Conservation (phyloP, 2,797 vertebrate genomes). For the Synaphobranchus kaupii region DNA sequence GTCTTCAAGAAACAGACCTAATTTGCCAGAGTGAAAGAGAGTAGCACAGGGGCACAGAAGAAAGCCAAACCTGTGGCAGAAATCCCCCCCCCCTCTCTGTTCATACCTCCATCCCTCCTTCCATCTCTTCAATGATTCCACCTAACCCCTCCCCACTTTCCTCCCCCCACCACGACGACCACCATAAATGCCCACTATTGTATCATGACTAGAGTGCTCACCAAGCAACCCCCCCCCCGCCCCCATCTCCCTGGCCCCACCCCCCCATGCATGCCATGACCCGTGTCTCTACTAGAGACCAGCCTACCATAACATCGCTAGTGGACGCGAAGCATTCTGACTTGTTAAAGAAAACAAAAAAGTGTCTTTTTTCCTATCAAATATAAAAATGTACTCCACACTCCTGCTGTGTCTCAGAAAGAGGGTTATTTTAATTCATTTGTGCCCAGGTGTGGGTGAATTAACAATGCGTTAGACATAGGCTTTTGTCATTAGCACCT, state of each 20-base stretch:
- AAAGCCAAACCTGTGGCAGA: not conserved
- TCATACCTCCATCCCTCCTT: constrained; percentile 1
- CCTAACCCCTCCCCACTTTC: constrained; percentile 9
- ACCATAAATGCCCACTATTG: not conserved
- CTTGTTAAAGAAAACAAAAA: not conserved
- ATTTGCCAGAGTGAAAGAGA: not conserved
- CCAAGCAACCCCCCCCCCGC: not conserved
- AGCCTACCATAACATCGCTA: not conserved
- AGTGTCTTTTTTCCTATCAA: not conserved
- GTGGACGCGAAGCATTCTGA: not conserved
- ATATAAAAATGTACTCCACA: not conserved
- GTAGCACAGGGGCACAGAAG: constrained; percentile 26
- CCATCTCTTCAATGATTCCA: not conserved
- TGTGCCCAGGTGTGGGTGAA: not conserved
- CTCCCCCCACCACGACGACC: not conserved
- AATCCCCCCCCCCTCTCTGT: constrained; percentile 18
- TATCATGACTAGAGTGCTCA: not conserved
- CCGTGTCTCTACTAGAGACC: constrained; percentile 28
- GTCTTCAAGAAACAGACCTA: constrained; percentile 71
- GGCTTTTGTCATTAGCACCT: not conserved
- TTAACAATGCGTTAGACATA: not conserved
- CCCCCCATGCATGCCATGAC: not conserved
- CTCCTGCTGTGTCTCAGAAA: not conserved
- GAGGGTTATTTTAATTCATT: not conserved
- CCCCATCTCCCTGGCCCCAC: not conserved